Conservation (phyloP, 1,140 invertebrate species). For the Oncopeltus fasciatus region DNA sequence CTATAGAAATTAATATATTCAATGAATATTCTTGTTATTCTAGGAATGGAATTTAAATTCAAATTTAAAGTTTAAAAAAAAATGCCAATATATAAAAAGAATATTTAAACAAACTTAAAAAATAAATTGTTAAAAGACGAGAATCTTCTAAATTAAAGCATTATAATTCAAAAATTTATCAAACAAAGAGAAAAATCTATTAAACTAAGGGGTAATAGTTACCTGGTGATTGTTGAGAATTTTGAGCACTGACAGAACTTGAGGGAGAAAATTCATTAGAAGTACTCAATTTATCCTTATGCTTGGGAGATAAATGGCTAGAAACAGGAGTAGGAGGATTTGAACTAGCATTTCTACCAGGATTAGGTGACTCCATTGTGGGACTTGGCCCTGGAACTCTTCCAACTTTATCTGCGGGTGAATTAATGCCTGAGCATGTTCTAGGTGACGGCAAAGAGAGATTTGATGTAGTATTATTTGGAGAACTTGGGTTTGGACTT, state of each 20-base stretch:
- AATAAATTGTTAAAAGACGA: too few relatives aligned
- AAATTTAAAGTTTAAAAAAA: too few relatives aligned
- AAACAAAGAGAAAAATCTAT: too few relatives aligned
- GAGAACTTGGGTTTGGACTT: conserved; percentile 53
- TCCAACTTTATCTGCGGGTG: conserved; percentile 43
- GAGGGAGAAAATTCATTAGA: conserved; percentile 27
- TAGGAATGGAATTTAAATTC: too few relatives aligned
- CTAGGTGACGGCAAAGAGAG: conserved; percentile 53
- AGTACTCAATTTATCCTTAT: conserved; percentile 30
- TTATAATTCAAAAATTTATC: too few relatives aligned
- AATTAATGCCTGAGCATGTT: conserved; percentile 51
- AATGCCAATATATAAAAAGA: too few relatives aligned
- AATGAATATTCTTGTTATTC: too few relatives aligned
- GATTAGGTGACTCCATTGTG: conserved; percentile 40
- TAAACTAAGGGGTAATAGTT: too few relatives aligned
- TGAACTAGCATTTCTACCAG: conserved; percentile 26
- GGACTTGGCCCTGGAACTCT: conserved; percentile 46
- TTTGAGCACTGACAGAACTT: conserved; percentile 29
- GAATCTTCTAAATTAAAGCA: too few relatives aligned
- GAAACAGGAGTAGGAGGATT: conserved; percentile 44
- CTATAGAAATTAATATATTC: too few relatives aligned
- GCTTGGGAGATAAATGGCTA: conserved; percentile 28
- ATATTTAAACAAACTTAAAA: too few relatives aligned
- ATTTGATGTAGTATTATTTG: conserved; percentile 53
- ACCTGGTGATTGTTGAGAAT: conserved; percentile 34